Base-by-base conservation (phyloP, 2,888 invertebrate genomes). In the Horisme vitalbata region DNA sequence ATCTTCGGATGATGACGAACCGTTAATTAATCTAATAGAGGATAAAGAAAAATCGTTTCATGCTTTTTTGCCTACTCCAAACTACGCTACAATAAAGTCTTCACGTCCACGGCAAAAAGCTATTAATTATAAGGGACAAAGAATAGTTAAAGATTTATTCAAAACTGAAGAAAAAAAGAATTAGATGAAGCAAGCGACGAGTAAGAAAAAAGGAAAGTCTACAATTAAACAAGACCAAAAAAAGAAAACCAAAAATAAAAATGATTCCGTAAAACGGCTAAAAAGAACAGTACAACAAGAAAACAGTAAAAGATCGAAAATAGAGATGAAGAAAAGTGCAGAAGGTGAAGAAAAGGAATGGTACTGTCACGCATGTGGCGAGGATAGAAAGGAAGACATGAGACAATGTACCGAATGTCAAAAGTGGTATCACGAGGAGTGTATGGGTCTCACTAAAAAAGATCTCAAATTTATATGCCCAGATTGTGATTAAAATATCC, bases 61-160 rank as follows among this genome's bases (percentile, higher is more conserved):
- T 50, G 41, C 38, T 50, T 60, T 59, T 55, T 49, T 55, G 54
- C 56, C 60, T 47, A 60, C 60, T 52, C 52, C 57, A 52, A 58
- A 61, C 38, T 60, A 57, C 52, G 54, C 51, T 49, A 47, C 23
- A 10, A 52, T 47, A 56, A 60, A 57, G 30, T 30, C 28, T 28
- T 21, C 28, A 20, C 36, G 36, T 39, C 39, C 39, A 39, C 39
- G 39, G 24, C 9, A 32, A 32, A 32, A 18, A 14, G 13, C 31
- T 31, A 7, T 31, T 8, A 31, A 31, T 31, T 31, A 31, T 14
- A 31, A 14, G 31, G 52, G 43, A 37, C 48, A n/a, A n/a, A n/a
- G n/a, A 52, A 36, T 50, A 33, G 24, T 31, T 24, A 48, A 48
- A 45, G 43, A 48, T 41, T 45, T 52, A 37, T 52, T 52, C 20